Evolutionary conservation across 1,140 invertebrate species (phyloP).

Genomic region (Paraescarpia echinospica): DNA sequence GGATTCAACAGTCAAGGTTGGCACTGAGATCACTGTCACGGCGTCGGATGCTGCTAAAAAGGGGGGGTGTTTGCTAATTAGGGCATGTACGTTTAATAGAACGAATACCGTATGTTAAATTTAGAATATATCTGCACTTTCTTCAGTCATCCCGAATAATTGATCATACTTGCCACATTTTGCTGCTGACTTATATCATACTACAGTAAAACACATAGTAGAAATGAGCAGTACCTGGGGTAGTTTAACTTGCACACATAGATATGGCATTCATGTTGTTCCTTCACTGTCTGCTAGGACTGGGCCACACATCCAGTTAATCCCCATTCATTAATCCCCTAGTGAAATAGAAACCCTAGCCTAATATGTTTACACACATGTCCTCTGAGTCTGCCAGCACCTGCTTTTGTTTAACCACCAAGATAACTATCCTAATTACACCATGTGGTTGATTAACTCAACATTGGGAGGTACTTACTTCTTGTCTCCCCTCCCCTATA

Average conservation of each 20-base stretch:
- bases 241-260: background rate
- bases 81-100: no score
- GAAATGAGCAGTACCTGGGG: background rate
- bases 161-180: background rate
- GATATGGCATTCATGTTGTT: background rate
- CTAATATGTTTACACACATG: background rate
- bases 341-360: background rate
- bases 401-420: background rate
- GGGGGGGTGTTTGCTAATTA: no score
- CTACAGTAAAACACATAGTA: background rate
- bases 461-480: background rate
- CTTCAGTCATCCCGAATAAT: background rate
- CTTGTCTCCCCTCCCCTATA: background rate
- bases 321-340: background rate
- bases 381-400: background rate
- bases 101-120: no score
- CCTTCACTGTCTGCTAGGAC: background rate
- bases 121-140: no score
- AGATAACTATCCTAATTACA: slow-evolving; percentile 5
- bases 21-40: no score
- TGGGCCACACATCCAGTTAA: background rate
- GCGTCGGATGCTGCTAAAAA: no score
- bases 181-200: background rate
- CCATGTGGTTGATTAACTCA: background rate
- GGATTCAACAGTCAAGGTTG: no score